Conservation (phyloP, 2,888 invertebrate genomes). For the Agriotes lineatus region DNA sequence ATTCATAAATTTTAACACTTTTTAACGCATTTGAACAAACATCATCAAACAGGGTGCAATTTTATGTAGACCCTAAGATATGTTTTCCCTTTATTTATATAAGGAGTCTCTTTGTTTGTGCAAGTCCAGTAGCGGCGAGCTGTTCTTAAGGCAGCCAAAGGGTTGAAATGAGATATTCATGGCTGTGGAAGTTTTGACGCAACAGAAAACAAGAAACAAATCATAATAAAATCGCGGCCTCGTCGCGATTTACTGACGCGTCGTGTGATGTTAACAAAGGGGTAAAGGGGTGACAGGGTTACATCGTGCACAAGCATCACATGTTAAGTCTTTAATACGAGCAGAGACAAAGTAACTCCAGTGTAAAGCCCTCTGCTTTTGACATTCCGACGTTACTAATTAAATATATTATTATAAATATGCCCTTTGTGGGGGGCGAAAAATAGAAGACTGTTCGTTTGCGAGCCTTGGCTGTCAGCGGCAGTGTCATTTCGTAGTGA, state of each 20-base stretch:
- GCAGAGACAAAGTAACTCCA: slow-evolving; percentile 63
- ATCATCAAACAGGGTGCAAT: too few species aligned
- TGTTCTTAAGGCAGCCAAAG: too few species aligned
- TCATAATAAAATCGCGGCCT: slow-evolving; percentile 18
- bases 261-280: slow-evolving; percentile 22
- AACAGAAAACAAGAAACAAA: slow-evolving; percentile 18
- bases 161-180: too few species aligned
- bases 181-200: slow-evolving; percentile 1
- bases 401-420: slow-evolving; percentile 65
- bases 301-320: slow-evolving; percentile 50
- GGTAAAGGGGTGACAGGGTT: slow-evolving; percentile 30
- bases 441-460: slow-evolving; percentile 62
- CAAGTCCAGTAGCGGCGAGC: too few species aligned
- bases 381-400: slow-evolving; percentile 63
- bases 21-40: too few species aligned
- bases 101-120: too few species aligned
- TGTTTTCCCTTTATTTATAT: too few species aligned
- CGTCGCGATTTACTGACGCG: slow-evolving; percentile 29
- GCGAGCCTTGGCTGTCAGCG: slow-evolving; percentile 34
- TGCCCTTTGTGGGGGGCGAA: slow-evolving; percentile 57
- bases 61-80: too few species aligned
- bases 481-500: slow-evolving; percentile 33
- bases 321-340: slow-evolving; percentile 54
- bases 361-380: slow-evolving; percentile 64
- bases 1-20: too few species aligned